Evolutionary conservation across 2,888 invertebrate genomes (phyloP), one percentile per base, ranked within the genome.

Genomic region (Petrolisthes cinctipes): DNA sequence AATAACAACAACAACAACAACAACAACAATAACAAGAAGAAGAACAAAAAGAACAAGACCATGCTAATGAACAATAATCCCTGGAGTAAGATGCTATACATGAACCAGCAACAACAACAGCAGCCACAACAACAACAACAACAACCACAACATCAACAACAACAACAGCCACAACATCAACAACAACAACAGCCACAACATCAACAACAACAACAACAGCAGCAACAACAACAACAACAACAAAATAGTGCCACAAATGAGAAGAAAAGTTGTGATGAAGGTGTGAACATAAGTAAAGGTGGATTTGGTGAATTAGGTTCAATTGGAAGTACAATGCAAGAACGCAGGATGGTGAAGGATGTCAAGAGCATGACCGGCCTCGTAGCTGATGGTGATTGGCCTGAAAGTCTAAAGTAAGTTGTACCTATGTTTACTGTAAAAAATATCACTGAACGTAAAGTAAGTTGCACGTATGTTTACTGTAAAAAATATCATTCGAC

Each of bases 361-460:
- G 73, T 71, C 53, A 86, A 85, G 56, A 68, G 73, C 56, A 85
- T 85, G 85, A 85, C 80, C 1, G 85, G 85, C 53, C 57, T 85
- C 7, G 83, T 83, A 51, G 87, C 87, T 7, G 79, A 23, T 71
- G 90, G 90, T 4, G 90, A 90, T 66, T 90, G 90, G 90, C 90
- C 90, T 51, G 90, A 90, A 53, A 80, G 82, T 56, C 73, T 90
- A 9, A 90, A 90, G 90, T 90, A 79, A 88, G 90, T 90, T 20
- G 6, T 37, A 6, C 3, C 1, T 37, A 37, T 37, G 37, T 37
- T 37, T 37, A 37, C 37, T 37, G 37, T 37, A 37, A 37, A 37
- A 37, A 37, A 37, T 37, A 37, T 37, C 37, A 37, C 37, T 37
- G 37, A 37, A 37, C 2, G 37, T 37, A 37, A 37, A 37, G 37